Evolutionary conservation across 2,113 vertebrate genomes (phyloP), one percentile per base, ranked within the genome.

Genomic region (Asarcornis scutulata): DNA sequence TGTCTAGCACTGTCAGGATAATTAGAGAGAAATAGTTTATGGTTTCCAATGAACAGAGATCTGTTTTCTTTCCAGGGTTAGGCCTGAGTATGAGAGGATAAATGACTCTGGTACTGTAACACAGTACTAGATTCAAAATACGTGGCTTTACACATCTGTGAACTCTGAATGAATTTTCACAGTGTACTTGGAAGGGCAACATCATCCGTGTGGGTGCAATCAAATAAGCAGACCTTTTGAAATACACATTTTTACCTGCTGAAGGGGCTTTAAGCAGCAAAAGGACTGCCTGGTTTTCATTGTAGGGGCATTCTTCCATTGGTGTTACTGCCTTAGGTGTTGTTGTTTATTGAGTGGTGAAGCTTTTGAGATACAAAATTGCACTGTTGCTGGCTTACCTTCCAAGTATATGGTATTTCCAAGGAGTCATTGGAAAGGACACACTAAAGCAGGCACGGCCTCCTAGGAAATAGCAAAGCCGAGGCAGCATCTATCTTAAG

Each of bases 291-390:
- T 59, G 5, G 27, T 40, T 74, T 64, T 29, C 36, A 60, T 63
- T 6, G 0, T n/a, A 50, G 50, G 26, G 18, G 4, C 10, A 1
- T 71, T 67, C 83, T 59, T 60, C 34, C 25, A 67, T 0, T 21
- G 13, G 4, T 40, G 15, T 34, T 38, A 36, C 56, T 53, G 27
- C 14, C 58, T 59, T 74, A 9, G 11, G 22, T 77, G 81, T 63
- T 5, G 81, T 63, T 5, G 22, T 12, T 58, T 34, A 32, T 32
- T 13, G 13, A 34, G 74, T 7, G 29, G 40, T 64, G 55, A 40
- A 46, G 36, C 4, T 29, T 89, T 83, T 40, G 50, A 66, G 55
- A 48, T 42, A n/a, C 4, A 34, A 56, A 60, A 60, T 6, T 55
- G 9, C 15, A 25, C 27, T 86, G 11, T 25, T 55, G 10, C 36